Base-by-base conservation (phyloP, 1,140 invertebrate species). In the Oedothorax gibbosus region DNA sequence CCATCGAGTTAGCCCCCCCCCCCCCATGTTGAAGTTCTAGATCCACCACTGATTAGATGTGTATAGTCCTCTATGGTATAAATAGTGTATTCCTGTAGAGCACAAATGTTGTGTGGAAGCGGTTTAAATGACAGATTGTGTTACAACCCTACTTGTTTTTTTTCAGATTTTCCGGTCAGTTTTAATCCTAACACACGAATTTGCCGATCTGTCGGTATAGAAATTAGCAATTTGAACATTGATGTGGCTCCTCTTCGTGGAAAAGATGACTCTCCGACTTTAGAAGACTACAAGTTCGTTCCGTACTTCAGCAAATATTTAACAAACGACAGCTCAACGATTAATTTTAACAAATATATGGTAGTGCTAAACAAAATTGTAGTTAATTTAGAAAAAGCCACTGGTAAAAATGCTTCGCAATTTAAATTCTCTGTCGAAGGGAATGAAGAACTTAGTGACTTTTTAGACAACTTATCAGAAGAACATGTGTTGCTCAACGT, bases 141-240 rank as follows among this genome's bases (percentile, higher is more conserved):
- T 35, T 35, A 35, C 35, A 35, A 35, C 1, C 35, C 5, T 35
- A 35, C 35, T 35, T 35, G n/a, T n/a, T 18, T 49, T 20, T 53
- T 81, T 76, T 57, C 51, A 85, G 83, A 4, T 53, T 0, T 85
- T 57, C 75, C 83, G 8, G 73, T 77, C 3, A 77, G 11, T 2
- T 85, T 12, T 14, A 21, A 85, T 56, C 2, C 21, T 7, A 7
- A 71, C 14, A 85, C 56, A 9, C 18, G 18, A n/a, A n/a, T 5
- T 14, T 78, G 75, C 14, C 53, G 73, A 8, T 62, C 95, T 65
- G 96, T 95, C 9, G 97, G 97, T 54, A 92, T 99, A 50, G 96
- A 98, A 91, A 91, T 99, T 11, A 93, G 95, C 87, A 97, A 96
- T 62, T 92, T 99, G 88, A 98, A 97, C 90, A 94, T 95, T 0